Evolutionary conservation across 2,888 invertebrate species (phyloP), one percentile per base, ranked within the genome.

Genomic region (Herminia tarsipennalis): DNA sequence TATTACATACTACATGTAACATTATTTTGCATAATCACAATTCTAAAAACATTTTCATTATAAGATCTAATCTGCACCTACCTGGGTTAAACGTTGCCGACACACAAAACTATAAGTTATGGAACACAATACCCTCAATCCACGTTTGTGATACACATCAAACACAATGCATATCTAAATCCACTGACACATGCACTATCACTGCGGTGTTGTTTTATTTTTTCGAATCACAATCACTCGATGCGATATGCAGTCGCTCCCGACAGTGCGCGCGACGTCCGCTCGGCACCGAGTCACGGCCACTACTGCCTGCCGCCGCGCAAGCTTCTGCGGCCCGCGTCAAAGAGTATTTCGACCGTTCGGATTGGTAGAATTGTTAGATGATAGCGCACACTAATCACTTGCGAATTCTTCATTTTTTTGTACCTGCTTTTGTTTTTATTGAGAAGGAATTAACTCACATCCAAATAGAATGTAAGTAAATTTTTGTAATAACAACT

Each of bases 191-290:
- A 73, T 66, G 67, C 83, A 83, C 83, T 76, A 71, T 71, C 72
- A 72, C 73, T 66, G 55, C 54, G 62, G 42, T 63, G 59, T 57
- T 72, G 53, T 69, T 62, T 56, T 51, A 64, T 59, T 53, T 68
- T 78, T 75, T 76, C 79, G 82, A 68, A 78, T 76, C 85, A 85
- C 86, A 76, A 75, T 72, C 81, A 81, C 81, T 77, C 73, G 78
- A 63, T 63, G 66, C 67, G 71, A 62, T 63, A 60, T 56, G 62
- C 56, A 65, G 49, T 50, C 52, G 59, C 49, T 41, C 59, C 39
- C 42, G 46, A 14, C 35, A 43, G 44, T 49, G 65, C 65, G 66
- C 70, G 66, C 72, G 70, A 72, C 83, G 81, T 75, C 74, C 77
- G 59, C 56, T 52, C 76, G 53, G 58, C 75, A 59, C 77, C 65